Evolutionary conservation across 37 sponge, comb jelly and placozoan genomes (phyloP), one percentile per base, ranked within the genome.

Genomic region (Diacarnus erythraeanus): DNA sequence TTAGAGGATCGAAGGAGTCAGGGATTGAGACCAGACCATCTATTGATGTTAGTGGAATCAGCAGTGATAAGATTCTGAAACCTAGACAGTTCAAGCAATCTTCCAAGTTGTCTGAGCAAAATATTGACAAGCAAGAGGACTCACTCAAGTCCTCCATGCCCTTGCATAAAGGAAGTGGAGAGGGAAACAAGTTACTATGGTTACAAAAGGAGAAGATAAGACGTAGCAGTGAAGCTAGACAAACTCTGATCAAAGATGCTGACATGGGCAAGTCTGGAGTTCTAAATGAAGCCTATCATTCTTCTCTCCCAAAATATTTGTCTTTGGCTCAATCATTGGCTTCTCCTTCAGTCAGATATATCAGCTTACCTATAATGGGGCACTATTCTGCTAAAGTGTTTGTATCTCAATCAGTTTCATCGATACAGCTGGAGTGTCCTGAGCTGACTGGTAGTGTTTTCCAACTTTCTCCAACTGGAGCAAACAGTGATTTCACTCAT

Each of bases 371-470:
- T 26, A 10, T 87, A 21, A 1, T 76, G 18, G 77, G 73, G 36
- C 56, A 35, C 60, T 51, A 81, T 42, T 75, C 77, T 2, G 67
- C 63, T n/a, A 8, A 68, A 20, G 33, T 61, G 23, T 68, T 87
- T 25, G 43, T 87, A 33, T 31, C 76, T 20, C 54, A 81, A 42
- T 30, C 63, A 0, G 35, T 81, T 34, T 1, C 54, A 2, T 2
- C 34, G 26, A 35, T 74, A 26, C 17, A 39, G 3, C 22, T 44
- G 3, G 15, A 27, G 1, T 58, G 40, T 27, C 75, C 87, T 18
- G 87, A 80, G 20, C 37, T 81, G 10, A 70, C 36, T 29, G 1
- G 58, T 18, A 29, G n/a, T 5, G 59, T 68, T 25, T 87, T 87
- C 59, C 60, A 57, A 29, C 33, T 25, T 6, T 38, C 20, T 18